These are phyloP conservation scores for Mythimna pallens DNA, from an alignment of 2,888 invertebrate genomes.

Conservation along the genomic window DNA sequence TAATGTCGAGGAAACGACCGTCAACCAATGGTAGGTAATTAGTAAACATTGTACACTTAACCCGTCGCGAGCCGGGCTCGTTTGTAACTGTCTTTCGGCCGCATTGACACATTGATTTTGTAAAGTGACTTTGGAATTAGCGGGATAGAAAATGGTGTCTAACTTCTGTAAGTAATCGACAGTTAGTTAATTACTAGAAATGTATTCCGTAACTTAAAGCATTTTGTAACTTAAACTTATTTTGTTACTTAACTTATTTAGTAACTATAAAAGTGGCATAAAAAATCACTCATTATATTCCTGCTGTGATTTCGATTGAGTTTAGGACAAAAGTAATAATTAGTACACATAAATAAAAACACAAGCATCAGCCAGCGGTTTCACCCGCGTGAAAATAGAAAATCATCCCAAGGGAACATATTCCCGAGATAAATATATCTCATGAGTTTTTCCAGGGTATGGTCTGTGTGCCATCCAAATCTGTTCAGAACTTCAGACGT, in stretches of 20 bases:
- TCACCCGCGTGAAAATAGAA: too few relatives aligned
- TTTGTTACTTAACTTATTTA: too few relatives aligned
- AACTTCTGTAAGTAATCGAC: background rate
- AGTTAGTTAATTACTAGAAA: background rate
- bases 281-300: background rate
- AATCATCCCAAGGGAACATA: too few relatives aligned
- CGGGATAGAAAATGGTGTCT: constrained; percentile 6
- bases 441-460: too few relatives aligned
- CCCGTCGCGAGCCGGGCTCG: constrained; percentile 25
- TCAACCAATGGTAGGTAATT: constrained; percentile 34
- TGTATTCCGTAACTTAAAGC: too few relatives aligned
- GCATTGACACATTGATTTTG: constrained; percentile 49
- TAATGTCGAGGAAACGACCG: constrained; percentile 24
- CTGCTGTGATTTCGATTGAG: background rate
- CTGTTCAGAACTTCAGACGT: too few relatives aligned
- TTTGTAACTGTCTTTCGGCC: constrained; percentile 52
- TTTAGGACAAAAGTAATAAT: background rate
- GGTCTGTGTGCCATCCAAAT: too few relatives aligned
- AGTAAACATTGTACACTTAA: constrained; percentile 46
- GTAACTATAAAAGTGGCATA: background rate
- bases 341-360: too few relatives aligned
- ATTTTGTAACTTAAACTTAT: too few relatives aligned
- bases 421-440: too few relatives aligned
- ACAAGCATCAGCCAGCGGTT: too few relatives aligned
- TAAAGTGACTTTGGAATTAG: constrained; percentile 39